Base-by-base conservation (phyloP, 1,140 invertebrate genomes). In the Zaprionus taronus region DNA sequence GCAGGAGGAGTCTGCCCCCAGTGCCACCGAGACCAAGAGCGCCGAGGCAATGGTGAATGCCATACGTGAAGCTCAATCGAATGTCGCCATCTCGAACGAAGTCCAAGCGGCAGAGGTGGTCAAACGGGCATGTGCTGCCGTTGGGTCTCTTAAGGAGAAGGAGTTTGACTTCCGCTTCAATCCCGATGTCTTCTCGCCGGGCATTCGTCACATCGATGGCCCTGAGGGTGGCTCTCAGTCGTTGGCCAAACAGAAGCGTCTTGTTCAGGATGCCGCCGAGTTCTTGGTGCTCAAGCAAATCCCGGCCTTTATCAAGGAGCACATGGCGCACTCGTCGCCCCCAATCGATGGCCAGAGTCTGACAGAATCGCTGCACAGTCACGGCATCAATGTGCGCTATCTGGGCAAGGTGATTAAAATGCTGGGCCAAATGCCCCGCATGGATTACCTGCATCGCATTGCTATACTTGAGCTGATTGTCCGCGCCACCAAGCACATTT, bases 151-250 rank as follows among this genome's bases (percentile, higher is more conserved):
- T 3, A 98, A 98, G 91, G 97, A 98, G 69, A 97, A 95, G 44
- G 98, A 99, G 93, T 99, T 99, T 93, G 98, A 98, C 91, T 97
- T 99, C 66, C 95, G 98, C 58, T 99, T 99, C 93, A 99, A 99
- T 94, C 98, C 99, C 1, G 99, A 99, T 94, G 97, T 99, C 62
- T 99, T 97, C 94, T 99, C 98, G 6, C 96, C 97, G 1, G 97
- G 97, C 68, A 98, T 99, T 41, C 95, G 94, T 62, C 98, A 99
- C 94, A 94, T 95, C 17, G 95, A 97, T 81, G 95, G 95, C 56
- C 94, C 96, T 49, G 94, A 94, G 5, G 94, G 94, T 53, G 80
- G 85, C 24, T 91, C 92, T 20, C 83, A 84, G 26, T 92, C 93
- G 5, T 93, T 98, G 65, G 95, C 95, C 60, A 97, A 96, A 90